Conservation (phyloP, 2,797 vertebrate species). For the Manis javanica region DNA sequence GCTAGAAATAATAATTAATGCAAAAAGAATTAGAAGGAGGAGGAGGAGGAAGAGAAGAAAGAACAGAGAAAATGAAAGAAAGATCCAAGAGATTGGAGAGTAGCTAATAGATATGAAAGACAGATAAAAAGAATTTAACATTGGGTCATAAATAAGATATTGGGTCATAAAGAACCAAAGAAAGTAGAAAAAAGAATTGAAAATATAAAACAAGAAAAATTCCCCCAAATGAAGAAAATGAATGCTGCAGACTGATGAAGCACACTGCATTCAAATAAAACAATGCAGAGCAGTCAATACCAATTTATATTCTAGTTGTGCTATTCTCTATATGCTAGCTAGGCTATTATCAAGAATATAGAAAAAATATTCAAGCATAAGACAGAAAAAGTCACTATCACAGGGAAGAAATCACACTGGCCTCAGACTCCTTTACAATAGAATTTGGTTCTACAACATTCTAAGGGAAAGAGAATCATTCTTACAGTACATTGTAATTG, state of each 20-base stretch:
- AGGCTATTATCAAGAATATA: neutral
- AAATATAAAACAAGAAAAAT: conserved; percentile 44
- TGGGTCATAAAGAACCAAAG: neutral
- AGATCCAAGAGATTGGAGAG: neutral
- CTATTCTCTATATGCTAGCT: neutral
- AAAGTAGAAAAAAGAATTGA: neutral
- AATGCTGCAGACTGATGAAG: neutral
- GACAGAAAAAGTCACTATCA: neutral
- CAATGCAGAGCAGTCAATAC: neutral
- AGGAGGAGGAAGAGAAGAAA: no score
- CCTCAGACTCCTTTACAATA: neutral
- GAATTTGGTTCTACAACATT: neutral
- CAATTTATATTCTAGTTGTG: neutral
- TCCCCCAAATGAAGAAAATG: neutral
- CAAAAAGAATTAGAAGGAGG: neutral
- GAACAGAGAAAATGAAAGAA: neutral
- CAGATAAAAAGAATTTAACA: neutral
- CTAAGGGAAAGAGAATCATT: neutral
- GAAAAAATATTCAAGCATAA: neutral
- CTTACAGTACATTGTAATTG: neutral
- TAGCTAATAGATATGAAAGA: neutral
- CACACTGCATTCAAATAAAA: neutral
- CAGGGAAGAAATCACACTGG: neutral
- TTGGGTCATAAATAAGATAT: no score
- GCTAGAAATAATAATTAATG: neutral